Base-by-base conservation (phyloP, 2,888 invertebrate species). In the Sabellastarte sp. region DNA sequence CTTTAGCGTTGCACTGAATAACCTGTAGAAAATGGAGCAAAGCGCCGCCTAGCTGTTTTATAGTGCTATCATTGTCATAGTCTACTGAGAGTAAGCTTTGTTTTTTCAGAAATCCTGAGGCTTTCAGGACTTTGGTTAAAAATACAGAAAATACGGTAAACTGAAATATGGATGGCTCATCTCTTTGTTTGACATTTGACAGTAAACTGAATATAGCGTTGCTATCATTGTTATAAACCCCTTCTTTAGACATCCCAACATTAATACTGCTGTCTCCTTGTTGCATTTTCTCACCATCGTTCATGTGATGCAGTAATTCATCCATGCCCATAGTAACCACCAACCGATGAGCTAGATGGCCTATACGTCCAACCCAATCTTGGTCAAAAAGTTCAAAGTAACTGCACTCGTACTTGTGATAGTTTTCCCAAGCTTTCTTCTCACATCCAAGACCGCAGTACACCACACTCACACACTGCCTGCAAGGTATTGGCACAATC, bases 1-100 rank as follows among this genome's bases (percentile, higher is more conserved):
- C 89, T 80, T 91, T 90, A 0, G 90, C 93, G 81, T 93, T 93
- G 76, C 91, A 91, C 0, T 92, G 88, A 59, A 94, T 85, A 84
- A 95, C 93, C 1, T 91, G 89, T 58, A 93, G 87, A 74, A 91
- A 90, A 30, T 90, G 88, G 53, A 93, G 84, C 32, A 95, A 83
- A 20, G 91, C 80, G 0, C 90, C 88, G 0, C 90, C 90, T 28
- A 90, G 61, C 15, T 52, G 28, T 32, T 15, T 52, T 26, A 70
- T 56, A 31, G 50, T 50, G 2, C 33, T 32, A 20, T 20, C 59
- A 26, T 59, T 32, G 15, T 59, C 56, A 20, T 20, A 26, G 4
- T 50, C 52, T 5, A n/a, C 31, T 29, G 53, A 56, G 51, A 32
- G 41, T 1, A 32, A 32, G 15, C 28, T 31, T 26, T 56, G 41